A percentile compares a stretch with the other conserved stretches of the same genome.
phyloP scores from a whole-genome alignment of 2,113 vertebrate genomes.

The Oncorhynchus clarkii region DNA sequence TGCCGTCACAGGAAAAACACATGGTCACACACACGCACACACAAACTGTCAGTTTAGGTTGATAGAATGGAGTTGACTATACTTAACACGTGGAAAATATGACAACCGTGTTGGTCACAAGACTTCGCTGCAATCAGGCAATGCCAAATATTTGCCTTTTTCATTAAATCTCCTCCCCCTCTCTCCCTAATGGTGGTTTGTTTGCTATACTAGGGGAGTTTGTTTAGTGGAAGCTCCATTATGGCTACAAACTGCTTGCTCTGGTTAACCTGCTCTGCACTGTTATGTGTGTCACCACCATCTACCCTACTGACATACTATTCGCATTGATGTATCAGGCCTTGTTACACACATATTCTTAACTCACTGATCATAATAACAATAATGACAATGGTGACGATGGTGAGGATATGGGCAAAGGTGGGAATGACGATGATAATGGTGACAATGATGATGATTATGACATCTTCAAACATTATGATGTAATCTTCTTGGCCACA shows the following conservation, averaged over 20 bases:
- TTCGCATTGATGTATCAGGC: too few species aligned
- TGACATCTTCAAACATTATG: conserved; percentile 44
- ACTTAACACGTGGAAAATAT: conserved; percentile 54
- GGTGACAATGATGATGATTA: conserved; percentile 5
- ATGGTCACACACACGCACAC: background rate
- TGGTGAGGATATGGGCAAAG: background rate
- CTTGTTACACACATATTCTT: too few species aligned
- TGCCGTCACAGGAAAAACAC: background rate
- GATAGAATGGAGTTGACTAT: conserved; percentile 23
- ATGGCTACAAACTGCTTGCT: background rate
- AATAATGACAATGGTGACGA: background rate
- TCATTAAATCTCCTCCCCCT: conserved; percentile 44
- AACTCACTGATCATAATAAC: background rate
- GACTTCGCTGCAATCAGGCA: conserved; percentile 48
- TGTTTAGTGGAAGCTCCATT: background rate
- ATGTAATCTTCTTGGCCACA: too few species aligned
- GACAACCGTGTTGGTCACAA: conserved; percentile 41
- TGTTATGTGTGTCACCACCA: too few species aligned
- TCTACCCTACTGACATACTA: too few species aligned
- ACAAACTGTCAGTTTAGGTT: background rate
- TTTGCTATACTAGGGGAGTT: background rate
- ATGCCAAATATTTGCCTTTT: conserved; percentile 63
- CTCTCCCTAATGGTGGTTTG: background rate
- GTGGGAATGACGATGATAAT: conserved; percentile 1
- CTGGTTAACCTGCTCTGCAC: background rate